Evolutionary conservation across 2,888 invertebrate species (phyloP).

Genomic region (Tinea pellionella): DNA sequence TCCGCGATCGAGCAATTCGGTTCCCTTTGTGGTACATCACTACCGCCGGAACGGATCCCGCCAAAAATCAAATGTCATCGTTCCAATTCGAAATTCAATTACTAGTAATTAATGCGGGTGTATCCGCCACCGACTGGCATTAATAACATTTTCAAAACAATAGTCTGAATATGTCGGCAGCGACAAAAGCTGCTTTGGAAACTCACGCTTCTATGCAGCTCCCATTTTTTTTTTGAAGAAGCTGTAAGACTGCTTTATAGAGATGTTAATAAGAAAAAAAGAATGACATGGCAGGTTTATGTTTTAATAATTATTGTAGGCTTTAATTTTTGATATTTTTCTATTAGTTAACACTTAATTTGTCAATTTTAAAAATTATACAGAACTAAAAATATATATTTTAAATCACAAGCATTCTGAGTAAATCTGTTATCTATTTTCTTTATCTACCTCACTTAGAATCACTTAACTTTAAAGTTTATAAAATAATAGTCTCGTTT

Average conservation of each 20-base stretch:
- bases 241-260: constrained; percentile 33
- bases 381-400: no score
- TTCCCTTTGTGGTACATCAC: constrained; percentile 63
- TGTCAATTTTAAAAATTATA: neutral
- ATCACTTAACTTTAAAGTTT: no score
- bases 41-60: constrained; percentile 41
- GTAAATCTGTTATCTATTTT: no score
- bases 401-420: no score
- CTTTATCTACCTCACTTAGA: no score
- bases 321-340: neutral
- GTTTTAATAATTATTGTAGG: neutral
- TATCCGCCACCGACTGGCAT: constrained; percentile 54
- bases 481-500: no score
- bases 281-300: neutral
- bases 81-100: constrained; percentile 76
- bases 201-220: constrained; percentile 39
- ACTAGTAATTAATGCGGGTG: constrained; percentile 70
- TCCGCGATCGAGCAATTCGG: constrained; percentile 35
- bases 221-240: constrained; percentile 22
- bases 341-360: neutral
- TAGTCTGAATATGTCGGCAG: constrained; percentile 38
- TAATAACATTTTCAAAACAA: constrained; percentile 62
- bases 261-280: neutral
- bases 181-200: constrained; percentile 40
- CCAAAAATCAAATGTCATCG: constrained; percentile 73